Base-by-base conservation (phyloP, 1,140 invertebrate genomes). In the Lucilia sericata region DNA sequence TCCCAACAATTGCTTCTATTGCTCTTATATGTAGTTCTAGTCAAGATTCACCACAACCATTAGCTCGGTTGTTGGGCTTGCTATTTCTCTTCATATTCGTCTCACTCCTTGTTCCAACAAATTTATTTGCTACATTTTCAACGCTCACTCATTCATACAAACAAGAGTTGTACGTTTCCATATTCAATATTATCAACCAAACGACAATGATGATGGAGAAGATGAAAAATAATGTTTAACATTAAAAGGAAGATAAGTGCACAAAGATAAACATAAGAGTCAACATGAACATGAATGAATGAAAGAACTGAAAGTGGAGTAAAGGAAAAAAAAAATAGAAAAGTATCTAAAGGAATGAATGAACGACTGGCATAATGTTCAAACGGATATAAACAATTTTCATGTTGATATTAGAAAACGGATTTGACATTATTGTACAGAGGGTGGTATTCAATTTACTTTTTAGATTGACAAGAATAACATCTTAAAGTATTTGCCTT, bases 341-440 rank as follows among this genome's bases (percentile, higher is more conserved):
- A 19, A 80, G 21, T 30, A n/a, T 13, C 19, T 80, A 36, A 36
- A 42, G 14, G 9, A 78, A 78, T 34, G 36, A 78, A 78, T 10
- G 76, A 49, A 80, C 42, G 76, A 80, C 49, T 49, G 76, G 21
- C 19, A 80, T 80, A 80, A 80, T 80, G 76, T 21, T 80, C 42
- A 80, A 80, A 25, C 76, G 76, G 76, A 80, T 80, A 80, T 80
- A 80, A 80, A 49, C 76, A 80, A 80, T 80, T 80, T 80, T 80
- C 76, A 80, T 80, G 76, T 80, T 80, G 76, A 80, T 80, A 80
- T 80, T 80, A 80, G 76, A 80, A 80, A 80, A 80, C 76, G 76
- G 76, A 80, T 80, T 80, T 80, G 76, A 80, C 76, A 80, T 80
- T 80, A 49, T 80, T 80, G 76, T 80, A 51, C n/a, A 80, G 65